Evolutionary conservation across 2,888 invertebrate species (phyloP).

Genomic region (Drosophila paracracens): DNA sequence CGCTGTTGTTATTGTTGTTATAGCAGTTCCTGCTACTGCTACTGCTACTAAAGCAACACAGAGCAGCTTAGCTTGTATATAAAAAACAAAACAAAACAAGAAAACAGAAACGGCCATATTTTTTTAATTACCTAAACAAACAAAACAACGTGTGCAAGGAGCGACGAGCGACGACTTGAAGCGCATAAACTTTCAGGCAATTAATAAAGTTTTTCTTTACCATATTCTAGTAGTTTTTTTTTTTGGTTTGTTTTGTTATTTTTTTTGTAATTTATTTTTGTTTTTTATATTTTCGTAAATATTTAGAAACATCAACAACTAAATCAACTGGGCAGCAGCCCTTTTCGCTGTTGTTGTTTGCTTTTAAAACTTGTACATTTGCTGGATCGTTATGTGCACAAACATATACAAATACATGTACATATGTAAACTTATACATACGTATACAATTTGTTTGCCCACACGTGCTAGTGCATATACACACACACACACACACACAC

Average conservation of each 20-base stretch:
- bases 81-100: constrained; percentile 14
- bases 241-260: constrained; percentile 19
- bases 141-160: constrained; percentile 44
- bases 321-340: constrained; percentile 37
- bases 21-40: constrained; percentile 8
- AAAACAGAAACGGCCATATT: constrained; percentile 52
- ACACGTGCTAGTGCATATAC: constrained; percentile 23
- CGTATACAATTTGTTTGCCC: constrained; percentile 3
- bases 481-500: constrained; percentile 1
- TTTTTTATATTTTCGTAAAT: constrained; percentile 51
- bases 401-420: background rate
- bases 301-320: constrained; percentile 64
- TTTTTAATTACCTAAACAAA: constrained; percentile 77
- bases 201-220: constrained; percentile 68
- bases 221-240: constrained; percentile 11
- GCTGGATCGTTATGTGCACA: constrained; percentile 7
- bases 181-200: constrained; percentile 53
- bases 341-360: constrained; percentile 37
- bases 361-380: constrained; percentile 43
- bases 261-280: constrained; percentile 20
- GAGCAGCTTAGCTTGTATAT: constrained; percentile 23
- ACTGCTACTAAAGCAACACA: constrained; percentile 41
- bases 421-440: constrained; percentile 1
- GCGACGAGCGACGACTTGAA: constrained; percentile 47
- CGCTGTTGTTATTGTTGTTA: constrained; percentile 1